These are phyloP conservation scores for Saguinus imperator DNA, from an alignment of 2,113 vertebrate species.

Conservation along the genomic window DNA sequence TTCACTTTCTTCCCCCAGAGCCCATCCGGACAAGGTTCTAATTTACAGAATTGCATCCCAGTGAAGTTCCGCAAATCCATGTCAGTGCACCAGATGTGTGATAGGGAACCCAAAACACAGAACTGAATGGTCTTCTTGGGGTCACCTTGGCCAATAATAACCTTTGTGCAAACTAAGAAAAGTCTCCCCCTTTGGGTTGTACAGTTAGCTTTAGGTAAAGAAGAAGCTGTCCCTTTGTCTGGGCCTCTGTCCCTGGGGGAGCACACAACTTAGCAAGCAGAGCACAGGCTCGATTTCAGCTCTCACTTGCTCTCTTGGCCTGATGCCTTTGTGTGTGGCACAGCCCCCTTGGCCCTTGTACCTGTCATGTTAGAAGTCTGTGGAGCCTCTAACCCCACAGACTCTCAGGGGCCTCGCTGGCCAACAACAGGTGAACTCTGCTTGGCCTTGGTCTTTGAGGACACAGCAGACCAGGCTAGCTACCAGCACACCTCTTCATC, in stretches of 20 bases:
- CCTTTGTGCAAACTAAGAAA: background rate
- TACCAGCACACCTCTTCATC: too few relatives aligned
- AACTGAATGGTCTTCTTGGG: background rate
- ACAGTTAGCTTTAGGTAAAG: background rate
- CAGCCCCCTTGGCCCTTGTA: background rate
- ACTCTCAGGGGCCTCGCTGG: background rate
- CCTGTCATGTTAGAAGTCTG: background rate
- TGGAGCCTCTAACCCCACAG: background rate
- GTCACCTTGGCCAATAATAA: background rate
- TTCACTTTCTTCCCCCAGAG: background rate
- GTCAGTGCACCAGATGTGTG: background rate
- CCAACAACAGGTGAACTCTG: background rate
- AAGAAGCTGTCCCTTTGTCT: background rate
- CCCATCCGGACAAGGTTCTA: background rate
- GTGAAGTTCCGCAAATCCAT: background rate
- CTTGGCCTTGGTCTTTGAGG: background rate
- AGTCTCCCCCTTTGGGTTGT: background rate
- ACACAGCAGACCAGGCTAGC: background rate
- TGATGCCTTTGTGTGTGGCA: background rate
- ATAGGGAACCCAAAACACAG: background rate
- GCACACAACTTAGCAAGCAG: background rate
- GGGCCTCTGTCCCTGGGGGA: background rate
- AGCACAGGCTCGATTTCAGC: background rate
- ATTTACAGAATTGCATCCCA: background rate
- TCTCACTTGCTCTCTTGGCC: background rate